phyloP scores from a whole-genome alignment of 2,888 invertebrate species.

The Pomacea canaliculata region DNA sequence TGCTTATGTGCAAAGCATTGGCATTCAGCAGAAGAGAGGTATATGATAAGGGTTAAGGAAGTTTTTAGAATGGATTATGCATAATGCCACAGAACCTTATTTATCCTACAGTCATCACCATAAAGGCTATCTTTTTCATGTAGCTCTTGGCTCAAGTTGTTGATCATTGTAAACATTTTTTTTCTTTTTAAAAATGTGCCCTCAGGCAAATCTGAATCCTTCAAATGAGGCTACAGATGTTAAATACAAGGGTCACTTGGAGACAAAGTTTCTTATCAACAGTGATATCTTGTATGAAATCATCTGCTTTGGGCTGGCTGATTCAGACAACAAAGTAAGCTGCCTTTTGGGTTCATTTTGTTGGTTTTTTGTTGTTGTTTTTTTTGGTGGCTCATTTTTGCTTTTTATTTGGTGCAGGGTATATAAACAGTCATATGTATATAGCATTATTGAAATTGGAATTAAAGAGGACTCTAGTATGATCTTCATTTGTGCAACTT shows the following conservation, averaged over 20 bases:
- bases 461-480: too few species aligned
- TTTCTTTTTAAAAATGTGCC: constrained; percentile 13
- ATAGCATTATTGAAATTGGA: too few species aligned
- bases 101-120: too few species aligned
- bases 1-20: too few species aligned
- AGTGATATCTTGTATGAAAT: constrained; percentile 61
- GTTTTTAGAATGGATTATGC: too few species aligned
- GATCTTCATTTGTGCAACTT: too few species aligned
- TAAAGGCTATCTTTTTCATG: neutral
- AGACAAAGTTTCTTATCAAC: constrained; percentile 56
- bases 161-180: constrained; percentile 4
- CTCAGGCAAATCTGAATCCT: constrained; percentile 57
- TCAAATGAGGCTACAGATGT: constrained; percentile 55
- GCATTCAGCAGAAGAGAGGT: too few species aligned
- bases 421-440: neutral
- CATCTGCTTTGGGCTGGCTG: constrained; percentile 61
- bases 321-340: constrained; percentile 53
- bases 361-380: neutral
- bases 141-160: neutral
- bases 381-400: neutral
- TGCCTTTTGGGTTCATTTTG: neutral
- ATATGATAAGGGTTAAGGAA: too few species aligned
- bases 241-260: constrained; percentile 48
- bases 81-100: too few species aligned
- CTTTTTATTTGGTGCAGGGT: neutral